A percentile compares a stretch with the other conserved stretches of the same genome.
phyloP scores from a whole-genome alignment of 2,113 vertebrate species.

The Abramis brama region DNA sequence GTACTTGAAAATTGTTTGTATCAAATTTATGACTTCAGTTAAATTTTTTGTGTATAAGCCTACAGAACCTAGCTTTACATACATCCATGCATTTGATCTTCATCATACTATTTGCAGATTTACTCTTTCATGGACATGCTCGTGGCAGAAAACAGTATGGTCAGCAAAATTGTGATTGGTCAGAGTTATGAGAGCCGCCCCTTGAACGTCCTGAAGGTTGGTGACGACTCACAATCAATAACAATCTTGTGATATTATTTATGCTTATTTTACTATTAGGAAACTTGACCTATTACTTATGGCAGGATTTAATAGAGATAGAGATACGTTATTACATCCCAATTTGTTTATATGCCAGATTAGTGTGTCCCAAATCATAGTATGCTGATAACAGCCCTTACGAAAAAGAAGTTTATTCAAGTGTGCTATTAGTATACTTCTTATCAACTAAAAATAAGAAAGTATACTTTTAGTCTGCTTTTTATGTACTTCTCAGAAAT shows the following conservation, averaged over 20 bases:
- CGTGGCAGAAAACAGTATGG: slow-evolving; percentile 81
- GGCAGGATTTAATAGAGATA: too few relatives aligned
- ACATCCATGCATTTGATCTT: neutral
- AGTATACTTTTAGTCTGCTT: too few relatives aligned
- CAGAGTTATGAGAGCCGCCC: slow-evolving; percentile 83
- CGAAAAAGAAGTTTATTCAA: too few relatives aligned
- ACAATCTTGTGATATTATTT: neutral
- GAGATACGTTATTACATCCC: neutral
- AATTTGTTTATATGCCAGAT: neutral
- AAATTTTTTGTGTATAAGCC: neutral
- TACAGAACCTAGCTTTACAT: neutral
- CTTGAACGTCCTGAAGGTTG: slow-evolving; percentile 88
- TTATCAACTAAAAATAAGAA: too few relatives aligned
- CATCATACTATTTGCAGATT: slow-evolving; percentile 73
- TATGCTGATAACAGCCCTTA: neutral
- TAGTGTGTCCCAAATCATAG: neutral
- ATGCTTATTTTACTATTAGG: neutral
- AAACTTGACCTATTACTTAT: neutral
- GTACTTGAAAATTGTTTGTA: neutral
- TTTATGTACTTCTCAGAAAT: too few relatives aligned
- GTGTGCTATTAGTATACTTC: too few relatives aligned
- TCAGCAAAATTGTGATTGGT: slow-evolving; percentile 88
- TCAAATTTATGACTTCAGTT: neutral
- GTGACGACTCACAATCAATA: neutral
- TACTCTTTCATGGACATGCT: slow-evolving; percentile 87